Evolutionary conservation across 1,140 invertebrate genomes (phyloP), one percentile per base, ranked within the genome.

Genomic region (Liolophura sinensis): DNA sequence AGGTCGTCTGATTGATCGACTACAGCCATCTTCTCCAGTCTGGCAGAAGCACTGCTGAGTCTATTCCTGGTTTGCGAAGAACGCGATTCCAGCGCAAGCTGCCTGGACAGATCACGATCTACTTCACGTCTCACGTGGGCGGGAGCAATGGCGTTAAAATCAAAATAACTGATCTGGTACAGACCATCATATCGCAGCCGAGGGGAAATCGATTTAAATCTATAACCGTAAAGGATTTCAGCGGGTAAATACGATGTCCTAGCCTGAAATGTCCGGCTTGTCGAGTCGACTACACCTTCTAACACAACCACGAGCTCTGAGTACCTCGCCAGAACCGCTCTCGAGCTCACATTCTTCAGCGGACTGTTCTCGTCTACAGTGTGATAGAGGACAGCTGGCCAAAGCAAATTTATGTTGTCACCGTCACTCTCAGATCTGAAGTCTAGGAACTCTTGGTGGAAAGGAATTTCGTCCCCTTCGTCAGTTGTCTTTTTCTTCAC

Each of bases 281-380:
- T 80, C 5, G 75, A 67, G 50, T 80, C 77, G 12, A 79, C 67
- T 15, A 77, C 68, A 9, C 96, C 96, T 82, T 98, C 96, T 18
- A 98, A 86, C 56, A 97, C 92, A 4, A 97, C 93, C 1, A 97
- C 91, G 48, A 99, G 92, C 83, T 99, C 96, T 78, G 96, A 98
- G 59, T 91, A 56, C 60, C 95, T 92, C 68, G 90, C 89, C 1
- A 92, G 81, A 74, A 98, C 89, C 73, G 96, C 93, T 6, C 92
- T 90, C 0, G 93, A 92, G 0, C 91, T 91, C 74, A 95, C 88
- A 31, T 89, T 87, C 78, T 92, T 97, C 25, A 98, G 90, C 0
- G 94, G 95, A 59, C 90, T 92, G 31, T 88, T 88, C 54, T 89
- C 88, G 73, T 95, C 90, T 71, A 95, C 94, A 77, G 90, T 91